These are phyloP conservation scores for Astreopora myriophthalma DNA, from an alignment of 64 coral and sea anemone species.

Conservation along the genomic window DNA sequence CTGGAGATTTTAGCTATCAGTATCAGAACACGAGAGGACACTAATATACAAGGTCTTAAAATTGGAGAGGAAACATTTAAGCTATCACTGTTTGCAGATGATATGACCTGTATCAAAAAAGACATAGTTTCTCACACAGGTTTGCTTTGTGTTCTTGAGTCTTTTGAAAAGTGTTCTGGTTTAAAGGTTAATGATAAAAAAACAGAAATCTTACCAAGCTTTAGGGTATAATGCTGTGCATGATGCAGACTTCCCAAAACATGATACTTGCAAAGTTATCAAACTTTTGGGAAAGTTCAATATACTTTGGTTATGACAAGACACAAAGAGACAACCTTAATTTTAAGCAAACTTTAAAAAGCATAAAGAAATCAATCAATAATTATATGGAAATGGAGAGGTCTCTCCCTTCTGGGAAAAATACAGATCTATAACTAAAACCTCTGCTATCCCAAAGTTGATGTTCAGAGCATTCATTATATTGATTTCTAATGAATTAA, in stretches of 20 bases:
- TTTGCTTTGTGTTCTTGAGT: neutral
- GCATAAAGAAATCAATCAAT: constrained; percentile 1
- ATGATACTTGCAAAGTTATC: neutral
- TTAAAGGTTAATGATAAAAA: neutral
- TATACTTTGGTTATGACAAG: too few species aligned
- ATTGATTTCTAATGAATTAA: neutral
- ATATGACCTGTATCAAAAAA: neutral
- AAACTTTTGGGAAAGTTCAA: neutral
- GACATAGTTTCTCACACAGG: too few species aligned
- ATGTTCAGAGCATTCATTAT: constrained; percentile 19
- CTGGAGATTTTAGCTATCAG: neutral
- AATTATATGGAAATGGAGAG: constrained; percentile 26
- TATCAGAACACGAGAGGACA: neutral
- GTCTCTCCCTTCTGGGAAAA: neutral
- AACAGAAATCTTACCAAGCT: neutral
- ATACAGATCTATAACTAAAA: neutral
- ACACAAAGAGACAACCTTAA: neutral
- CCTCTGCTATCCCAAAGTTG: constrained; percentile 41
- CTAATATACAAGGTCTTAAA: neutral
- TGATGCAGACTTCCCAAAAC: neutral
- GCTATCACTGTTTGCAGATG: too few species aligned
- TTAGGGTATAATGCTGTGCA: neutral
- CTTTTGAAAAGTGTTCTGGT: neutral
- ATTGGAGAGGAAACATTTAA: constrained; percentile 8
- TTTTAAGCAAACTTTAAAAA: neutral